A percentile compares a stretch with the other conserved stretches of the same genome.
These are phyloP conservation scores for Poicephalus meyeri DNA, from an alignment of 2,113 vertebrate genomes.

Conservation along the genomic window DNA sequence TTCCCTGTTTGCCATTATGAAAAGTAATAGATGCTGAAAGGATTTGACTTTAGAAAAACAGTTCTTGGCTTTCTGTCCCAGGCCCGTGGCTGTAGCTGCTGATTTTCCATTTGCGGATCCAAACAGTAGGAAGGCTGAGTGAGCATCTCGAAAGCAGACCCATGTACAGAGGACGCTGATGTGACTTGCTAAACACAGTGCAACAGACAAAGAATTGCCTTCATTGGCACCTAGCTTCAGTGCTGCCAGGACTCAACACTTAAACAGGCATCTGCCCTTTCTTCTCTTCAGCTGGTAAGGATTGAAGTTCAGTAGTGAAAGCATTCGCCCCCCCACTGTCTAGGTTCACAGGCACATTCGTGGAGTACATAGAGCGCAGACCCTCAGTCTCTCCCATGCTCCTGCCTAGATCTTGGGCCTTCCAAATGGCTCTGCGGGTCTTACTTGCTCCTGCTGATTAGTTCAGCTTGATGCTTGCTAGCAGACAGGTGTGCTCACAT, in stretches of 20 bases:
- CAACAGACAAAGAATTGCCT: not conserved
- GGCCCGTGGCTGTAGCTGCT: not conserved
- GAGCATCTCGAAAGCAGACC: not conserved
- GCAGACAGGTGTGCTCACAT: not conserved
- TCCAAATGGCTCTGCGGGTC: not conserved
- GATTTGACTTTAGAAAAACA: not conserved
- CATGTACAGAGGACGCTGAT: rapidly evolving
- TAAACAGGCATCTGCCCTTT: not conserved
- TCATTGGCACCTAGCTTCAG: not conserved
- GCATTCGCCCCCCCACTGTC: rapidly evolving
- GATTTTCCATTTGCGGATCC: not conserved
- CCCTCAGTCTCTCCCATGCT: not conserved
- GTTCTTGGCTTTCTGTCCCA: not conserved
- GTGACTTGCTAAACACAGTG: rapidly evolving
- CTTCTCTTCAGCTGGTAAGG: not conserved
- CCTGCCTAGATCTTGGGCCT: not conserved
- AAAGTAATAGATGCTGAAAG: not conserved
- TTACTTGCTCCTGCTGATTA: not conserved
- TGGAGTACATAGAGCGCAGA: not conserved
- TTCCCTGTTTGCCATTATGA: not conserved
- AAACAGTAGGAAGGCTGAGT: not conserved
- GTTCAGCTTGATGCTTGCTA: not conserved
- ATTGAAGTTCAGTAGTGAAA: not conserved
- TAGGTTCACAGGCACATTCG: not conserved
- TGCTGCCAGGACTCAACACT: not conserved